Evolutionary conservation across 2,797 vertebrate genomes (phyloP).

Genomic region (Catharus ustulatus): DNA sequence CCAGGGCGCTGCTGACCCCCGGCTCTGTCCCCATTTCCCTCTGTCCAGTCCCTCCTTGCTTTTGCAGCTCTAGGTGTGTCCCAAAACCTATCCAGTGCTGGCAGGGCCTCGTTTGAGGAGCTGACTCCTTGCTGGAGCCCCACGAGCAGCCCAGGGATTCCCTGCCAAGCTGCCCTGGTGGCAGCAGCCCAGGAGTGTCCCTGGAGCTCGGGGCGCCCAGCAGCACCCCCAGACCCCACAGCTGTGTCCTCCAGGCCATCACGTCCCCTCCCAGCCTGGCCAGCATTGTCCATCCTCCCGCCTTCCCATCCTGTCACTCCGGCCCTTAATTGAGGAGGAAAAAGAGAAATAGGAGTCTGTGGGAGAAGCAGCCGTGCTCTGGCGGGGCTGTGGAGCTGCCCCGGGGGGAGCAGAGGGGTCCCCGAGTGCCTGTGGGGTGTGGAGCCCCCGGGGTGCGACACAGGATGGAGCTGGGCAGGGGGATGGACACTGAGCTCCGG

Average conservation of each 20-base stretch:
- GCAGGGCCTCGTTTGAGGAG: neutral
- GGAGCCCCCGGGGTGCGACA: accelerated
- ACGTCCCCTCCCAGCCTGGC: neutral
- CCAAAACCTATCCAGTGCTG: neutral
- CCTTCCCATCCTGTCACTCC: constrained; percentile 38
- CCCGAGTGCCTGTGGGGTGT: neutral
- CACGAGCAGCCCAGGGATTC: neutral
- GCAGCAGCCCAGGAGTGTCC: neutral
- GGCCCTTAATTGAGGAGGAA: constrained; percentile 39
- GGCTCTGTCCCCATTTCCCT: neutral
- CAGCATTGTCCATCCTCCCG: constrained; percentile 16
- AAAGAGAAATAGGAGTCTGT: constrained; percentile 7
- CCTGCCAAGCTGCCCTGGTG: neutral
- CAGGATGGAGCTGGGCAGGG: neutral
- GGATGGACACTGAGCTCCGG: accelerated
- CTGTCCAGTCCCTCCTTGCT: neutral
- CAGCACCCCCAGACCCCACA: neutral
- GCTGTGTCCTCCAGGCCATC: neutral
- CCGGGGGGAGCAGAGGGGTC: neutral
- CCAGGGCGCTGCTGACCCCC: neutral
- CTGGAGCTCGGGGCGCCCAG: accelerated
- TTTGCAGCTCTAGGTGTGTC: neutral
- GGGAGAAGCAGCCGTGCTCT: neutral
- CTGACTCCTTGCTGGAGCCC: neutral
- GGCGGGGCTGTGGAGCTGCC: neutral